A percentile compares a stretch with the other conserved stretches of the same genome.
phyloP scores from a whole-genome alignment of 2,888 invertebrate species.

The Eubasilissa splendida region DNA sequence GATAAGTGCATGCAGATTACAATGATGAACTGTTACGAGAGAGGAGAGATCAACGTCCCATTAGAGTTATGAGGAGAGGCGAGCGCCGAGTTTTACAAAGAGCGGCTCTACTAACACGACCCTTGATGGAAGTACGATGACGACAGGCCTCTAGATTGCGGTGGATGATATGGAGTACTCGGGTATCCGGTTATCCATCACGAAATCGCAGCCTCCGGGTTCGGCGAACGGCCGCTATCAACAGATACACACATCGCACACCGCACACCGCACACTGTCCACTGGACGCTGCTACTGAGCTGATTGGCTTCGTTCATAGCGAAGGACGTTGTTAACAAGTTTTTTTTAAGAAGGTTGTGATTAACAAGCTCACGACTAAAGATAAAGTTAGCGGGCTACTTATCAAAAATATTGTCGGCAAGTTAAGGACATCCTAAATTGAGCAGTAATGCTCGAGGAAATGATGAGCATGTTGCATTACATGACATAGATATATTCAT shows the following conservation, averaged over 20 bases:
- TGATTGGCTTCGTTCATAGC: background rate
- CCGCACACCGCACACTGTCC: background rate
- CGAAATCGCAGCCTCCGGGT: constrained; percentile 11
- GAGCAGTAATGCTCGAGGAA: too few species aligned
- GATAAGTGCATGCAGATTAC: too few species aligned
- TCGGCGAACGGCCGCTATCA: constrained; percentile 3
- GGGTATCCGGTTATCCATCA: background rate
- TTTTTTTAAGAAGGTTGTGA: too few species aligned
- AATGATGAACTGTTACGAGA: too few species aligned
- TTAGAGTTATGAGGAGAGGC: too few species aligned
- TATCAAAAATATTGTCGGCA: too few species aligned
- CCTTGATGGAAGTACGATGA: background rate
- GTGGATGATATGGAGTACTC: background rate
- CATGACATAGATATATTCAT: too few species aligned
- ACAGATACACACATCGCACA: background rate
- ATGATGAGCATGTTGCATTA: too few species aligned
- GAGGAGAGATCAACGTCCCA: too few species aligned
- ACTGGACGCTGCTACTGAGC: background rate
- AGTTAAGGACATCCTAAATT: too few species aligned
- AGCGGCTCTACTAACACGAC: background rate
- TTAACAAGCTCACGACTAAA: too few species aligned
- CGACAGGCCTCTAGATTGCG: background rate
- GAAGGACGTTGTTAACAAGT: background rate
- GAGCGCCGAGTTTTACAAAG: background rate
- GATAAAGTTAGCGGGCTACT: too few species aligned